Conservation (phyloP, 2,113 vertebrate species). For the Microtus oregoni region DNA sequence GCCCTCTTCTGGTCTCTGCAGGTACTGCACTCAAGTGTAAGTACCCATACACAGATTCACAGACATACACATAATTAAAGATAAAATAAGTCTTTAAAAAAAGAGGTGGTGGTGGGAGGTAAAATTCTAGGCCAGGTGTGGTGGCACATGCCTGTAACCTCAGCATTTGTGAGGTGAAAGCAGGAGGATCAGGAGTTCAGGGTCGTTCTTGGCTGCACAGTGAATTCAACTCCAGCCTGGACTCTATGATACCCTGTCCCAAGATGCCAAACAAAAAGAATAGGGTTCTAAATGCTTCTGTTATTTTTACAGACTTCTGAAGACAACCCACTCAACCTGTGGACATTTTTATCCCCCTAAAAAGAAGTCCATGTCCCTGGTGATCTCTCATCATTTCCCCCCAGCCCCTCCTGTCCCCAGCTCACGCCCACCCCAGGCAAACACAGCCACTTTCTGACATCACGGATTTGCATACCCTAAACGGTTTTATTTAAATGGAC, state of each 20-base stretch:
- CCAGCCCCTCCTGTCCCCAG: too few relatives aligned
- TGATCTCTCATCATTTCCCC: not conserved
- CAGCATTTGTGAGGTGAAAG: not conserved
- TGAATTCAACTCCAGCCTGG: not conserved
- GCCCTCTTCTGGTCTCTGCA: not conserved
- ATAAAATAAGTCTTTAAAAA: not conserved
- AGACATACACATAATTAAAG: not conserved
- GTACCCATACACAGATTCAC: not conserved
- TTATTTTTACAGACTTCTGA: not conserved
- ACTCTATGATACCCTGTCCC: not conserved
- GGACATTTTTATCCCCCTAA: not conserved
- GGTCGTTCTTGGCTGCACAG: not conserved
- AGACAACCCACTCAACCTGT: not conserved
- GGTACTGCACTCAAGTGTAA: not conserved
- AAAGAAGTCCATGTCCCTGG: not conserved
- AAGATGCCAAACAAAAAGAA: not conserved
- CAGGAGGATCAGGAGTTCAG: not conserved
- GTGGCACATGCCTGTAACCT: not conserved
- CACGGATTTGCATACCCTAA: not conserved
- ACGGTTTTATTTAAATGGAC: not conserved
- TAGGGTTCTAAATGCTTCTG: not conserved
- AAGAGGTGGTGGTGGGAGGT: not conserved
- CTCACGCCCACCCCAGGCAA: not conserved
- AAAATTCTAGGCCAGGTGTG: not conserved
- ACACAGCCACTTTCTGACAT: not conserved